Base-by-base conservation (phyloP, 37 sponge, comb jelly and placozoan genomes). In the Spongilla lacustris region DNA sequence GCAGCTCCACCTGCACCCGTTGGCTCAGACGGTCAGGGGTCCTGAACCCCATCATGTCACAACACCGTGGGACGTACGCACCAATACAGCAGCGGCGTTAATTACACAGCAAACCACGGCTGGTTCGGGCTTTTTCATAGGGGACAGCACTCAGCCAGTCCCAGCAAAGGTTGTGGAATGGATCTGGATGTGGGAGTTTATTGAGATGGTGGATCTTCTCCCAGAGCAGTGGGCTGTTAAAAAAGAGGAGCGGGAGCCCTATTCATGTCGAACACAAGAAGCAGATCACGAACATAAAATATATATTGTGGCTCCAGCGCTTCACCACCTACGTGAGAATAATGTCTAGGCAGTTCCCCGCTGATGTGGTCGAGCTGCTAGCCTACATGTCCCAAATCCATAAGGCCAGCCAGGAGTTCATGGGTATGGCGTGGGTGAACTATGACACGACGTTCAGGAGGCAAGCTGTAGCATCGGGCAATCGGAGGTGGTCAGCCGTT, bases 361-460 rank as follows among this genome's bases (percentile, higher is more conserved):
- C 37, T 58, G 33, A 25, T 8, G 36, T 80, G 37, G 34, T 58
- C 4, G 36, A 25, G 24, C 11, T 80, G 8, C 81, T 49, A 30
- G 37, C 74, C 11, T 80, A 48, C 69, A 31, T 79, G 83, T 27
- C 72, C 21, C 26, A 31, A 24, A 86, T 86, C 24, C 33, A 31
- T 58, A 22, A 66, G 17, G 72, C 30, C 11, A 86, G 86, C 68
- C 88, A 81, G 82, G 81, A 87, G 19, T 87, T 68, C 68, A 2
- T 37, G 9, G 88, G 88, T 5, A 68, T 67, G 14, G 81, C 88
- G 1, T 87, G 81, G 88, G 88, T 81, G 27, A 35, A 76, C 26
- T 87, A 87, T 28, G 88, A 87, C 69, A 25, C 76, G 23, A 67
- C 88, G 41, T 81, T 81, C 69, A 68, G 88, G 30, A 32, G 68